phyloP scores from a whole-genome alignment of 1,140 invertebrate genomes.

The Ditylenchus dipsaci region DNA sequence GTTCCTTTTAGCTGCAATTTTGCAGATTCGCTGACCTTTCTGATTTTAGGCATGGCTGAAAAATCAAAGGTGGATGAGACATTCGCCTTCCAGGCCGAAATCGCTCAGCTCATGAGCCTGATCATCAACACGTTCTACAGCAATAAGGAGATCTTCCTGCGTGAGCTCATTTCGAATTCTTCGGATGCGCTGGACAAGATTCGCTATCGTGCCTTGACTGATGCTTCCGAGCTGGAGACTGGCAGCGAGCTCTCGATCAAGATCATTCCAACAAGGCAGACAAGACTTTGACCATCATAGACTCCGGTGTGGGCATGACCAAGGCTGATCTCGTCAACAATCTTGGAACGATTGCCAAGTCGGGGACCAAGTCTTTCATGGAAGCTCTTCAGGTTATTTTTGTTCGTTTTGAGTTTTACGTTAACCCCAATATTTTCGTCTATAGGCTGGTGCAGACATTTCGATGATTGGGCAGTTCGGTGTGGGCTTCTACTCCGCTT shows the following conservation, averaged over 20 bases:
- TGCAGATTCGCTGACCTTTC: too few relatives aligned
- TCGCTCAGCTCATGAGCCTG: conserved; percentile 87
- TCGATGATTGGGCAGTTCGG: conserved; percentile 96
- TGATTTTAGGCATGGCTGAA: too few relatives aligned
- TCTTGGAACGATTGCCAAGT: conserved; percentile 89
- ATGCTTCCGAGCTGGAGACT: conserved; percentile 76
- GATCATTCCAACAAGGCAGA: conserved; percentile 84
- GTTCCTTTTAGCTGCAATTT: too few relatives aligned
- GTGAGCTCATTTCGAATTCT: conserved; percentile 91
- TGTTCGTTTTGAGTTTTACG: too few relatives aligned
- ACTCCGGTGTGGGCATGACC: too few relatives aligned
- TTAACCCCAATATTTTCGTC: too few relatives aligned
- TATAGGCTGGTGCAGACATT: conserved; percentile 81
- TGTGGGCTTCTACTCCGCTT: too few relatives aligned
- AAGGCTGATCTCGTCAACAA: conserved; percentile 92
- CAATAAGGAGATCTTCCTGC: conserved; percentile 98
- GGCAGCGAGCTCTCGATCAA: conserved; percentile 84
- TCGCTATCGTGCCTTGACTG: conserved; percentile 79
- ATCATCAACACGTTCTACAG: conserved; percentile 99
- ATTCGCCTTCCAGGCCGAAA: too few relatives aligned
- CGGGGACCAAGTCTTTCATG: too few relatives aligned
- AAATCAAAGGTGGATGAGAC: too few relatives aligned
- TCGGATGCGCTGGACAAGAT: too few relatives aligned
- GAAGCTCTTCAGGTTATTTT: conserved; percentile 64
- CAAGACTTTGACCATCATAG: conserved; percentile 80